phyloP scores from a whole-genome alignment of 92 coral and sea anemone genomes.

The Palythoa grandis region DNA sequence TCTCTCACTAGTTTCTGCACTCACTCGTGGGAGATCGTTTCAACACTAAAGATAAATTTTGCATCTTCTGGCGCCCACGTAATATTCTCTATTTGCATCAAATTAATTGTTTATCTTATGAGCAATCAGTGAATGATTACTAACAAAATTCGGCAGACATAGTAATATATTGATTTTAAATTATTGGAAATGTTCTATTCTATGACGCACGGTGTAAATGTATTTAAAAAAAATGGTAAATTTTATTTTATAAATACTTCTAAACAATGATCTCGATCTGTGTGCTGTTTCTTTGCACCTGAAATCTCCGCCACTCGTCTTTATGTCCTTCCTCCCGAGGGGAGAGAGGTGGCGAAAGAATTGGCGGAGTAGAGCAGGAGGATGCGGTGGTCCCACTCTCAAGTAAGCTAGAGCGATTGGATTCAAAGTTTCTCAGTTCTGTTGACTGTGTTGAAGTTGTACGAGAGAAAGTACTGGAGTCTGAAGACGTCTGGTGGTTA shows the following conservation, averaged over 20 bases:
- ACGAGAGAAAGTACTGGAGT: conserved; percentile 70
- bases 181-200: conserved; percentile 6
- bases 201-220: conserved; percentile 29
- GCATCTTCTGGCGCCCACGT: too few relatives aligned
- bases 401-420: conserved; percentile 81
- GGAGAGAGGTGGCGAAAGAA: conserved; percentile 92
- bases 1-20: too few relatives aligned
- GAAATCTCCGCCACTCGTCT: conserved; percentile 98
- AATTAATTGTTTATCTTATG: conserved; percentile 22
- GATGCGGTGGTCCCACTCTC: conserved; percentile 72
- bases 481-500: conserved; percentile 81
- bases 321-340: conserved; percentile 97
- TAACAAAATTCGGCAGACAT: conserved; percentile 26
- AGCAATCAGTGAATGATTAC: conserved; percentile 30
- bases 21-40: too few relatives aligned
- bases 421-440: conserved; percentile 93
- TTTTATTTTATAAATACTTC: conserved; percentile 48
- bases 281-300: conserved; percentile 86
- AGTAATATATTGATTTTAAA: conserved; percentile 28
- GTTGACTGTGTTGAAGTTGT: conserved; percentile 86
- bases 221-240: conserved; percentile 8
- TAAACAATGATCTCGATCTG: conserved; percentile 94
- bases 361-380: conserved; percentile 83
- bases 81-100: neutral
- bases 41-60: too few relatives aligned